Evolutionary conservation across 2,797 vertebrate genomes (phyloP).

Genomic region (Myripristis jacobus): DNA sequence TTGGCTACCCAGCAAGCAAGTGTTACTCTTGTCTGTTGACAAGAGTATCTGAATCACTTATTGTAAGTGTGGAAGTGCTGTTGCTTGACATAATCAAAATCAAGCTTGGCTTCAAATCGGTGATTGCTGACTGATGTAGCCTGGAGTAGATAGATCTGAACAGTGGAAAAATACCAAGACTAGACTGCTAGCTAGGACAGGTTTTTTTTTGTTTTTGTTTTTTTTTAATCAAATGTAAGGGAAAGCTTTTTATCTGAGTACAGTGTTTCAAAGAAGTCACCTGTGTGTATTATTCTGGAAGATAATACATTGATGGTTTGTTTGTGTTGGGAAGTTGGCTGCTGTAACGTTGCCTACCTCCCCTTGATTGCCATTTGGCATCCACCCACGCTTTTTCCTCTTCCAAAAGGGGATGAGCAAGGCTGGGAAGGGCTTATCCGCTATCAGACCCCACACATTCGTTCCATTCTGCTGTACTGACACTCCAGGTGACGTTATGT

Average conservation of each 20-base stretch:
- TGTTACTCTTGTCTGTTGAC: too few relatives aligned
- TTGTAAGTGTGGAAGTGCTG: neutral
- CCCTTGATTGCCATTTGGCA: neutral
- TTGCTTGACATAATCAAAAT: neutral
- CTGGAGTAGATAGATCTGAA: neutral
- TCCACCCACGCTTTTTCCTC: neutral
- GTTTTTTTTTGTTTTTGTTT: too few relatives aligned
- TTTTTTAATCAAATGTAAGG: too few relatives aligned
- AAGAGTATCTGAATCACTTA: neutral
- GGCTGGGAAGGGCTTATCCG: neutral
- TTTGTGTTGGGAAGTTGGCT: neutral
- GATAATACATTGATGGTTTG: neutral
- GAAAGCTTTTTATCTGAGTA: neutral
- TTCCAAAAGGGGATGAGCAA: neutral
- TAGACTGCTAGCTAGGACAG: neutral
- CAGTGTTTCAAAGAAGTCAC: neutral
- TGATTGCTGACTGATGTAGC: neutral
- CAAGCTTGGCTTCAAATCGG: neutral
- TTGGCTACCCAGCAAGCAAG: neutral
- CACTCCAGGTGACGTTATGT: conserved; percentile 8
- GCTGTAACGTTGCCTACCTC: neutral
- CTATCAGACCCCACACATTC: neutral
- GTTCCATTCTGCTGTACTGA: conserved; percentile 7
- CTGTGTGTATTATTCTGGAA: neutral
- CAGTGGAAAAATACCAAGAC: neutral